These are phyloP conservation scores for Danio rerio DNA, from an alignment of 2,113 vertebrate species.

Conservation along the genomic window DNA sequence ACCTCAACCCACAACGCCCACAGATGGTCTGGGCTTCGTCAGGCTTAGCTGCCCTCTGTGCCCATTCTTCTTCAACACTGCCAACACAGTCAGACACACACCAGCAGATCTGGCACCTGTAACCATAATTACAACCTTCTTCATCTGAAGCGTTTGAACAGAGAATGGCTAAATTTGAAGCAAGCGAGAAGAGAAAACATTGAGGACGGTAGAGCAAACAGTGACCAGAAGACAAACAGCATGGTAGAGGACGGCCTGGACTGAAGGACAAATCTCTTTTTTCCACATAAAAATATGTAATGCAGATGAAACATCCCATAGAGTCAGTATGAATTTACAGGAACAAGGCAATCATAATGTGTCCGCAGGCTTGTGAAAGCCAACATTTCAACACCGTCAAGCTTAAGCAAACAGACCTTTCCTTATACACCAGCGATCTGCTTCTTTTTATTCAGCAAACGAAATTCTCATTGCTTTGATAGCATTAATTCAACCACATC, in stretches of 20 bases:
- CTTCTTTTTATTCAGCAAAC: slow-evolving; percentile 25
- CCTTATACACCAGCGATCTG: slow-evolving; percentile 11
- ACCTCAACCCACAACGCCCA: slow-evolving; percentile 38
- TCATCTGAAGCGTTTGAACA: slow-evolving; percentile 41
- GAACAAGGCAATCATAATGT: slow-evolving; percentile 40
- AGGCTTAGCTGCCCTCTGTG: slow-evolving; percentile 21
- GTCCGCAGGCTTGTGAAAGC: slow-evolving; percentile 46
- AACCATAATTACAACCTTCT: slow-evolving; percentile 55
- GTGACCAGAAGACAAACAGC: slow-evolving; percentile 8
- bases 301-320: slow-evolving; percentile 43
- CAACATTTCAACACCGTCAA: neutral
- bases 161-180: slow-evolving; percentile 13
- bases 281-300: slow-evolving; percentile 46
- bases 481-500: slow-evolving; percentile 30
- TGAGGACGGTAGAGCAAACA: slow-evolving; percentile 16
- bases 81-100: slow-evolving; percentile 17
- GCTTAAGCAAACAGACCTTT: slow-evolving; percentile 47
- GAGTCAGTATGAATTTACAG: slow-evolving; percentile 35
- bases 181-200: slow-evolving; percentile 18
- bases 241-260: neutral
- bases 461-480: slow-evolving; percentile 15
- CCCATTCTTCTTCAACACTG: slow-evolving; percentile 32
- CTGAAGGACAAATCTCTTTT: slow-evolving; percentile 18
- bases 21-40: slow-evolving; percentile 41
- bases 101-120: slow-evolving; percentile 58